A percentile compares a stretch with the other conserved stretches of the same genome.
Conservation (phyloP, 2,113 vertebrate genomes). For the Micronycteris hirsuta region DNA sequence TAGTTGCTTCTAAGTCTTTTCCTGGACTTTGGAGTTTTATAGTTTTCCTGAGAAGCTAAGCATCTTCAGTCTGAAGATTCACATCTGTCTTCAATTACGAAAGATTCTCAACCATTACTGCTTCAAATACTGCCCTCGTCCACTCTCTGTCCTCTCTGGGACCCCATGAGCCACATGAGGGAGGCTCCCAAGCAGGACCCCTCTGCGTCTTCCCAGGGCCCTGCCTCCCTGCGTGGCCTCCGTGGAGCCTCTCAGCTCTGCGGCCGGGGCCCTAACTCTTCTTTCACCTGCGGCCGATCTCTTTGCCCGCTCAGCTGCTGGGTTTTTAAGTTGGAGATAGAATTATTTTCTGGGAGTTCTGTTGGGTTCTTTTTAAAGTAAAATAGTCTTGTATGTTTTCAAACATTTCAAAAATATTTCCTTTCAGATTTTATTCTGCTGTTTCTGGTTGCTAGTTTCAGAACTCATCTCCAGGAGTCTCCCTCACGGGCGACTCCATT, state of each 20-base stretch:
- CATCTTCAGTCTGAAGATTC: not conserved
- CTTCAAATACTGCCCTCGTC: not conserved
- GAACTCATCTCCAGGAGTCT: not conserved
- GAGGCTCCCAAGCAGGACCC: accelerated
- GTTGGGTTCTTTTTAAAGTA: not conserved
- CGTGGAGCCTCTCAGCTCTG: accelerated
- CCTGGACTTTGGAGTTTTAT: not conserved
- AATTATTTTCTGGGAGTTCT: not conserved
- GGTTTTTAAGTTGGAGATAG: not conserved
- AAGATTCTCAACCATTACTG: not conserved
- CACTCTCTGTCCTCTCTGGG: not conserved
- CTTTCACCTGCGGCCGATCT: not conserved
- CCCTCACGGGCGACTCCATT: not conserved
- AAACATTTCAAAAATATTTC: not conserved
- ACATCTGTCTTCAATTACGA: not conserved
- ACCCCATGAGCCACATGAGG: accelerated
- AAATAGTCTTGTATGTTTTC: not conserved
- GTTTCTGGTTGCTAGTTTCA: not conserved
- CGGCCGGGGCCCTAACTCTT: not conserved
- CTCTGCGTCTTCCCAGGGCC: not conserved
- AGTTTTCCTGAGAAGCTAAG: not conserved
- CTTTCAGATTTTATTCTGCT: not conserved
- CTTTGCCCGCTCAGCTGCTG: not conserved
- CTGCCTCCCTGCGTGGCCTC: not conserved
- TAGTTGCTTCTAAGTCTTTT: slow-evolving; percentile 13